phyloP scores from a whole-genome alignment of 2,797 vertebrate species.

The Onychomys arenicola region DNA sequence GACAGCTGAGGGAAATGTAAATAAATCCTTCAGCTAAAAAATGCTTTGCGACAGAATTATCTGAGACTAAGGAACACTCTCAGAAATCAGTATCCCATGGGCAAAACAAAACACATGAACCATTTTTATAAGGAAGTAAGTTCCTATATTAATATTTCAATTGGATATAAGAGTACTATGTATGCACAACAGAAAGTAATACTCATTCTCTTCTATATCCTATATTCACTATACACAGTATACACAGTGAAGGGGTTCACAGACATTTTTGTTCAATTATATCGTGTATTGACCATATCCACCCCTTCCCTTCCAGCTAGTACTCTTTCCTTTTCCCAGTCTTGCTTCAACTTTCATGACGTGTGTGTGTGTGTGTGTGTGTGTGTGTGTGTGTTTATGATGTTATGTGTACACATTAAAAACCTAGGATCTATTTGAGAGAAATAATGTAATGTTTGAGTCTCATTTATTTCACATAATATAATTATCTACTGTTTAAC shows the following conservation, averaged over 20 bases:
- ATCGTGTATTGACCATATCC: neutral
- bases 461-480: neutral
- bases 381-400: neutral
- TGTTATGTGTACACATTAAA: neutral
- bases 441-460: neutral
- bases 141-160: slow-evolving; percentile 36
- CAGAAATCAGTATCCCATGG: slow-evolving; percentile 41
- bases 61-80: slow-evolving; percentile 11
- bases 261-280: neutral
- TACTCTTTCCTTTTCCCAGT: neutral
- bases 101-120: slow-evolving; percentile 41
- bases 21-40: slow-evolving; percentile 26
- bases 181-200: neutral
- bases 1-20: slow-evolving; percentile 31
- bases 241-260: neutral
- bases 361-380: neutral
- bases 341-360: neutral
- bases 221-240: neutral
- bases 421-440: neutral
- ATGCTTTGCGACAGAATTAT: slow-evolving; percentile 32
- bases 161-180: neutral
- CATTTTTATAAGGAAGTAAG: slow-evolving; percentile 18
- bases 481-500: neutral
- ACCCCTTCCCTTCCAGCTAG: neutral
- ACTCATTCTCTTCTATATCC: neutral